Base-by-base conservation (phyloP, 2,797 vertebrate genomes). In the Tympanoctomys barrerae region DNA sequence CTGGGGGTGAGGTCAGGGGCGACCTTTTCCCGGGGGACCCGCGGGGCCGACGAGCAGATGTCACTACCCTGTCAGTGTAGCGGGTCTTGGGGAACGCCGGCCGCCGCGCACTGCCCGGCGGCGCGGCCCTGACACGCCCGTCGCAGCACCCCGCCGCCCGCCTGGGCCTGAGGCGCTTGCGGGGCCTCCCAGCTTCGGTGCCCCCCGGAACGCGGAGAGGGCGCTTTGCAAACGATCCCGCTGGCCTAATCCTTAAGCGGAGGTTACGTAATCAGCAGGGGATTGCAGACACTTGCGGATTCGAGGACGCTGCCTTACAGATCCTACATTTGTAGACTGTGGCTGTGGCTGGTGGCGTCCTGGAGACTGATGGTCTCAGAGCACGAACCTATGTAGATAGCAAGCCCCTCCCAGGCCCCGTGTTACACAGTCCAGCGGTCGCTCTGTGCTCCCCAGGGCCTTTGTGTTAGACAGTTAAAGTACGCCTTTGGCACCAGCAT, bases 261-360 rank as follows among this genome's bases (percentile, higher is more conserved):
- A 64, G 86, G 26, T 93, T 95, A 52, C 59, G 1, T 94, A 92
- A 96, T 73, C 36, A 57, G 57, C n/a, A 36, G 22, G 66, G 64
- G 39, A 33, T 73, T 52, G 57, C 90, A 46, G 88, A 68, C 83
- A 36, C 33, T 84, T 42, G 49, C 5, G 80, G n/a, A 21, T 91
- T 36, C 59, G 14, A 0, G 46, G 18, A 8, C 54, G 9, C 39
- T 36, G 68, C 59, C 49, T 64, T 81, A 52, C 59, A 94, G n/a
- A 85, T 14, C 39, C 42, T 49, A 2, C 68, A 16, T 0, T 84
- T 95, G 92, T 84, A 88, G 24, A 36, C 39, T 16, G 12, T 31
- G 79, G 16, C 66, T 28, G 87, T 24, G 89, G 28, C 87, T 85
- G 82, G 28, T 94, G 33, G 80, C 39, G 24, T 59, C 91, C 71